Conservation (phyloP, 1,140 invertebrate species). For the Polypedilum vanderplanki region DNA sequence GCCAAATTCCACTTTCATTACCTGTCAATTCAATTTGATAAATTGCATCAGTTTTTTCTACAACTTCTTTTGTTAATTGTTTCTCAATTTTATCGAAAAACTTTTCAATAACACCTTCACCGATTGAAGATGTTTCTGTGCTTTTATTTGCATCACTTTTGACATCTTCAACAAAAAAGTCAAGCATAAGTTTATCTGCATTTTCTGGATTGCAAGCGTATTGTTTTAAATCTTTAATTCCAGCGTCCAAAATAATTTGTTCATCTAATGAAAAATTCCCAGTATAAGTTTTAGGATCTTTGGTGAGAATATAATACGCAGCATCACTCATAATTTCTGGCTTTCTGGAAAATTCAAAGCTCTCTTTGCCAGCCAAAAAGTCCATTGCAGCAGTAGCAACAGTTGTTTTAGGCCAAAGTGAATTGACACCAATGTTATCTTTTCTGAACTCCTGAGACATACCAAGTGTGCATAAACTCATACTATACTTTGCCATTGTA, state of each 20-base stretch:
- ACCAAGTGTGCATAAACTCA: constrained; percentile 97
- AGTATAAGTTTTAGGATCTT: constrained; percentile 58
- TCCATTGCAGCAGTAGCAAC: constrained; percentile 95
- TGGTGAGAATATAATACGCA: constrained; percentile 79
- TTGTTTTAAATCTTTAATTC: constrained; percentile 75
- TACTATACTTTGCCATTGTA: constrained; percentile 98
- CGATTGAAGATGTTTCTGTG: neutral
- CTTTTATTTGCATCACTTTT: neutral
- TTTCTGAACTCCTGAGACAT: constrained; percentile 88
- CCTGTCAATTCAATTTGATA: too few relatives aligned
- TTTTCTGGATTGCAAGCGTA: constrained; percentile 77
- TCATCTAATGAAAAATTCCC: constrained; percentile 96
- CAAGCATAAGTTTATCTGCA: constrained; percentile 65
- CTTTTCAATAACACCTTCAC: too few relatives aligned
- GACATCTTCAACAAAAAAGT: constrained; percentile 78
- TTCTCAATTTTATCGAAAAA: too few relatives aligned
- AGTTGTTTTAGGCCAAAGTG: constrained; percentile 92
- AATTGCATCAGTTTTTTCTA: too few relatives aligned
- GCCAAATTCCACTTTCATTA: too few relatives aligned
- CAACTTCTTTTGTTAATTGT: too few relatives aligned
- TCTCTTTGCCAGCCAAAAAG: constrained; percentile 75
- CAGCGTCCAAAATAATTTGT: constrained; percentile 70
- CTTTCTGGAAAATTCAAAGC: constrained; percentile 59
- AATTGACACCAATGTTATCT: constrained; percentile 87
- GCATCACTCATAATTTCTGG: constrained; percentile 94